These are phyloP conservation scores for Epinephelus awoara DNA, from an alignment of 2,797 vertebrate genomes.

Conservation along the genomic window DNA sequence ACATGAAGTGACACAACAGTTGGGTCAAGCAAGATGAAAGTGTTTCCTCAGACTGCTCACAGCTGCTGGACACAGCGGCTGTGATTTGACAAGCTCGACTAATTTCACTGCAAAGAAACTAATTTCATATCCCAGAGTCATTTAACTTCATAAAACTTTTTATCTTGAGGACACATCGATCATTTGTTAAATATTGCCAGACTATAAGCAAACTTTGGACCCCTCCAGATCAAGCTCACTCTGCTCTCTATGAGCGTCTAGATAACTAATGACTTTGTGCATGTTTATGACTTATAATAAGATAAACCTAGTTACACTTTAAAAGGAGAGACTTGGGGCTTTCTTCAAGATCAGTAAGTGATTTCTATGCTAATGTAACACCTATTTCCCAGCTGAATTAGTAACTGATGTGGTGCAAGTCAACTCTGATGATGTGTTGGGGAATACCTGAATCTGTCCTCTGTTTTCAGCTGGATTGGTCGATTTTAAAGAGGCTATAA, in stretches of 20 bases:
- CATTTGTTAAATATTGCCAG: conserved; percentile 53
- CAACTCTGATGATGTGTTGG: not conserved
- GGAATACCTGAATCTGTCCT: not conserved
- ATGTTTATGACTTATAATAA: conserved; percentile 18
- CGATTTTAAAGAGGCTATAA: not conserved
- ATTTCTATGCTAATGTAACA: not conserved
- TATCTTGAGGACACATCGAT: not conserved
- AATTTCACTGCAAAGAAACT: not conserved
- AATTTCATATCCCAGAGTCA: not conserved
- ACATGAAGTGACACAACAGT: conserved; percentile 1
- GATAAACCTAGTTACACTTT: not conserved
- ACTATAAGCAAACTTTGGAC: conserved; percentile 65
- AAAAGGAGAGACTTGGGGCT: not conserved
- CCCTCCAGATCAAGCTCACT: not conserved
- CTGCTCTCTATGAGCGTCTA: not conserved
- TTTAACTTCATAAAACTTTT: not conserved
- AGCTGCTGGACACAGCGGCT: not conserved
- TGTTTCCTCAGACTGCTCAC: not conserved
- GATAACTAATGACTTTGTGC: not conserved
- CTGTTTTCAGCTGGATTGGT: not conserved
- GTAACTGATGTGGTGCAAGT: not conserved
- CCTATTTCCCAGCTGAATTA: not conserved
- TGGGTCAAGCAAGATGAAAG: conserved; percentile 8
- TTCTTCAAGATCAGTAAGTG: not conserved
- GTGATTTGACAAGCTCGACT: not conserved